A percentile compares a stretch with the other conserved stretches of the same genome.
Evolutionary conservation across 37 sponge, comb jelly and placozoan species (phyloP).

Genomic region (Diacarnus erythraeanus): DNA sequence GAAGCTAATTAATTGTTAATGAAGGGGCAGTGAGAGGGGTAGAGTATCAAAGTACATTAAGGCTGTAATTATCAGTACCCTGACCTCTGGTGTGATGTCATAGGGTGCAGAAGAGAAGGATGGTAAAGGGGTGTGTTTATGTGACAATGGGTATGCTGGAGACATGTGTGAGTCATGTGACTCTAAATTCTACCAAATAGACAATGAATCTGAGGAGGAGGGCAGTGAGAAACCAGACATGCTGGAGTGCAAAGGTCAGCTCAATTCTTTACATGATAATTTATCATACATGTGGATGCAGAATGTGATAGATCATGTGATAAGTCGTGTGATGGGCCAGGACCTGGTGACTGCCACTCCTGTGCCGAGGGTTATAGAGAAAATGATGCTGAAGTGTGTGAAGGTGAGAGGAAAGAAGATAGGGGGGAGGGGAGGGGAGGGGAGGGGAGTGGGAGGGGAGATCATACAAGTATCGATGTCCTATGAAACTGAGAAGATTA

Average conservation of each 20-base stretch:
- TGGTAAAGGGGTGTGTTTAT: conserved; percentile 69
- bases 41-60: no score
- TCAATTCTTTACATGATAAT: not conserved
- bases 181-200: conserved; percentile 44
- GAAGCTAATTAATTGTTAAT: no score
- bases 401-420: no score
- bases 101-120: conserved; percentile 78
- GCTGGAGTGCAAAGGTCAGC: conserved; percentile 11
- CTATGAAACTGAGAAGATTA: no score
- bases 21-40: not conserved
- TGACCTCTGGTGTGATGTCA: not conserved
- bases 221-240: no score
- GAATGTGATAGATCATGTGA: conserved; percentile 77
- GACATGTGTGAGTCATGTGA: conserved; percentile 68
- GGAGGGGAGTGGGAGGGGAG: no score
- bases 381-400: conserved; percentile 48
- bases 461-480: no score
- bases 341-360: conserved; percentile 57
- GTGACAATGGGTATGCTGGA: conserved; percentile 81
- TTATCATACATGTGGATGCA: not conserved
- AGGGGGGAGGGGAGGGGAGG: no score
- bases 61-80: not conserved
- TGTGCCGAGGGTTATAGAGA: conserved; percentile 75
- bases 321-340: conserved; percentile 54
- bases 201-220: conserved; percentile 2